Conservation (phyloP, 2,888 invertebrate species). For the Rapana venosa region DNA sequence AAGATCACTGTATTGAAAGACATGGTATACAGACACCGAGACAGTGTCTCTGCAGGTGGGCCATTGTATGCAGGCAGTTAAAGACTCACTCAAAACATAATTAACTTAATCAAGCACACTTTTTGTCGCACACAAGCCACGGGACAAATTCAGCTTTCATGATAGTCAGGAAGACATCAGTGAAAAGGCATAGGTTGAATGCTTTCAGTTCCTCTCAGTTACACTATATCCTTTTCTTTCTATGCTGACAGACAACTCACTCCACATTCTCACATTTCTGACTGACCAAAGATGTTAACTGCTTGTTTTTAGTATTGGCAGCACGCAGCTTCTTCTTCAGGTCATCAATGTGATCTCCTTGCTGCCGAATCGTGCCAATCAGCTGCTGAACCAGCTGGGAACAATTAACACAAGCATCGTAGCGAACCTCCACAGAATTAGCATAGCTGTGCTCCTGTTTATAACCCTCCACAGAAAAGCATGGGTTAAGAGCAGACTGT, state of each 20-base stretch:
- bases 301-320: constrained; percentile 7
- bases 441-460: constrained; percentile 34
- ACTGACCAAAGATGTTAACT: not conserved
- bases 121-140: no score
- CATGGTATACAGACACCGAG: no score
- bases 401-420: constrained; percentile 20
- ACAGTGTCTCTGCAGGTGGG: no score
- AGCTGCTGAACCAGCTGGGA: constrained; percentile 27
- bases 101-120: no score
- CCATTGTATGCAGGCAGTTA: no score
- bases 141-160: no score
- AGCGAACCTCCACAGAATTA: constrained; percentile 18
- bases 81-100: no score
- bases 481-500: not conserved
- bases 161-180: no score
- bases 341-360: not conserved
- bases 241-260: not conserved
- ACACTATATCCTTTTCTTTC: no score
- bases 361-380: constrained; percentile 29
- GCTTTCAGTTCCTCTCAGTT: no score
- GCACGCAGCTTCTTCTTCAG: constrained; percentile 2
- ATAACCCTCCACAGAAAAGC: not conserved
- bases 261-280: not conserved
- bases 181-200: no score
- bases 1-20: not conserved